These are phyloP conservation scores for Lycocerus yunnanus DNA, from an alignment of 2,888 invertebrate genomes.

Conservation along the genomic window DNA sequence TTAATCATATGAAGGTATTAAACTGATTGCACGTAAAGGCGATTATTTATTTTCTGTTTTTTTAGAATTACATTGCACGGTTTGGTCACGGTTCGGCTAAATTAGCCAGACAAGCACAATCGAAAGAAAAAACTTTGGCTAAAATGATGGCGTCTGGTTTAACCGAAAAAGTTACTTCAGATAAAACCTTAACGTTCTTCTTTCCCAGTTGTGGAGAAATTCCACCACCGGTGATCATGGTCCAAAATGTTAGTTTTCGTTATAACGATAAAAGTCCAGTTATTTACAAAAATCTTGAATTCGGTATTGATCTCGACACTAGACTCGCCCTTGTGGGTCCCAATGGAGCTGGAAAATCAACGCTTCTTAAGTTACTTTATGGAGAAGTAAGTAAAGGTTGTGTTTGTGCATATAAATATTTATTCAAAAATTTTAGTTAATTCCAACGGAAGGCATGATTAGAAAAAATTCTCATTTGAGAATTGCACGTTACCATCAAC, in stretches of 20 bases:
- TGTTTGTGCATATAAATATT: not conserved
- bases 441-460: constrained; percentile 95
- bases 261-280: constrained; percentile 85
- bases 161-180: constrained; percentile 90
- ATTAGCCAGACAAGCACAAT: constrained; percentile 97
- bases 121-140: constrained; percentile 98
- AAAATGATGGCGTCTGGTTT: constrained; percentile 99
- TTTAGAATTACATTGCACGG: constrained; percentile 93
- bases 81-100: constrained; percentile 99
- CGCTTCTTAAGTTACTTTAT: constrained; percentile 91
- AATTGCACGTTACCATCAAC: constrained; percentile 98
- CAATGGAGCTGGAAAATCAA: constrained; percentile 99
- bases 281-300: constrained; percentile 97
- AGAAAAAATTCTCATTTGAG: constrained; percentile 97
- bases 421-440: constrained; percentile 62
- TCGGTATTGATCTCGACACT: constrained; percentile 98
- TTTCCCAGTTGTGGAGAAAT: constrained; percentile 95
- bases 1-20: constrained; percentile 94
- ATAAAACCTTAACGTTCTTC: constrained; percentile 92
- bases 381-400: constrained; percentile 74
- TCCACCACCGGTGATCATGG: constrained; percentile 99
- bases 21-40: not conserved
- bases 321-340: constrained; percentile 93
- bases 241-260: constrained; percentile 96
- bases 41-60: constrained; percentile 31